A percentile compares a stretch with the other conserved stretches of the same genome.
These are phyloP conservation scores for Lapara coniferarum DNA, from an alignment of 2,888 invertebrate species.

Conservation along the genomic window DNA sequence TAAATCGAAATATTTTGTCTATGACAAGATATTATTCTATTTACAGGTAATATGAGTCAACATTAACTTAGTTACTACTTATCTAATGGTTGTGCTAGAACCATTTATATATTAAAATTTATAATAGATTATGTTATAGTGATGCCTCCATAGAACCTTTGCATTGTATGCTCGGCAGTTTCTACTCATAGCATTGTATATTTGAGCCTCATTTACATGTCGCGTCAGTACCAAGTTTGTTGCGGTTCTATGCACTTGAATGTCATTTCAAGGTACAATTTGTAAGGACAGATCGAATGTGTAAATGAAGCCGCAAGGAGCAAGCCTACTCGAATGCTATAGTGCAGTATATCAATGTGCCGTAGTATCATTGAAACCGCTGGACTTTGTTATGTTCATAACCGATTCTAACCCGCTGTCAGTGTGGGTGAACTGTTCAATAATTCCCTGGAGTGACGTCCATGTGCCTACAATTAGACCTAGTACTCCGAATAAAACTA, in stretches of 20 bases:
- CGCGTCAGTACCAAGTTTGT: background rate
- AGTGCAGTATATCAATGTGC: slow-evolving; percentile 13
- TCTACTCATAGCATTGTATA: background rate
- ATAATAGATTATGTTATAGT: slow-evolving; percentile 4
- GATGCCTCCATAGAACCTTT: slow-evolving; percentile 1
- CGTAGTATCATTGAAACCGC: slow-evolving; percentile 28
- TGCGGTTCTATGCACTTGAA: background rate
- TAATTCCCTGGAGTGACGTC: slow-evolving; percentile 86
- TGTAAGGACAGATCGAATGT: background rate
- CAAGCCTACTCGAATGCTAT: background rate
- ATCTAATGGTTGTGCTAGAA: slow-evolving; percentile 1
- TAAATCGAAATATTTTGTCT: background rate
- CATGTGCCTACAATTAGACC: slow-evolving; percentile 88
- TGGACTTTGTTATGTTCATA: slow-evolving; percentile 18
- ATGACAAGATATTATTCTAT: slow-evolving; percentile 5
- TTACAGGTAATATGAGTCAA: background rate
- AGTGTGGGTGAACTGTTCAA: slow-evolving; percentile 75
- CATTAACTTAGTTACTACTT: slow-evolving; percentile 1
- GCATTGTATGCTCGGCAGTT: background rate
- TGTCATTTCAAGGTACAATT: background rate
- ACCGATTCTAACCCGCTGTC: slow-evolving; percentile 27
- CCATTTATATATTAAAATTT: background rate
- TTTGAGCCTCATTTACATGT: slow-evolving; percentile 2
- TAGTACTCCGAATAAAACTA: slow-evolving; percentile 86
- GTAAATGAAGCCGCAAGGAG: slow-evolving; percentile 9